phyloP scores from a whole-genome alignment of 1,140 invertebrate species.

The Drosophila baimaii region DNA sequence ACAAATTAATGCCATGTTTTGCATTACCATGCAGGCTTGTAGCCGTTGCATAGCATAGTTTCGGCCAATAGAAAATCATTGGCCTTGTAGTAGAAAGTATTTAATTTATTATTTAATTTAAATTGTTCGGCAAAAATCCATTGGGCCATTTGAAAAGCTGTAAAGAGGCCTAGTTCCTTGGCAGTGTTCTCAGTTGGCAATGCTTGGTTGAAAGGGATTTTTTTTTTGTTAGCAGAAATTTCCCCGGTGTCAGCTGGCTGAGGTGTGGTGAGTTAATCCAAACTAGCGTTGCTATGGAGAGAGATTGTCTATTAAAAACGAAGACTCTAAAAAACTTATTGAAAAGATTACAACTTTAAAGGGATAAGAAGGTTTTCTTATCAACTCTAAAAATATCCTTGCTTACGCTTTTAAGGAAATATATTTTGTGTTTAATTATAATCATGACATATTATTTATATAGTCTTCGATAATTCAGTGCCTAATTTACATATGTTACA shows the following conservation, averaged over 20 bases:
- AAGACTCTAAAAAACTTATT: background rate
- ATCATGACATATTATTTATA: too few species aligned
- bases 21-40: background rate
- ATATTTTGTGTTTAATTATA: too few species aligned
- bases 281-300: slow-evolving; percentile 1
- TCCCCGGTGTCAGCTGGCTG: background rate
- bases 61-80: background rate
- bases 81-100: background rate
- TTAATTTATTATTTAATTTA: slow-evolving; percentile 4
- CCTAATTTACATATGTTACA: too few species aligned
- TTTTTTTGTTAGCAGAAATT: slow-evolving; percentile 10
- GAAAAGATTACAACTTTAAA: too few species aligned
- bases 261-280: slow-evolving; percentile 19
- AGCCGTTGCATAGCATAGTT: background rate
- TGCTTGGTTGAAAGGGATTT: slow-evolving; percentile 23
- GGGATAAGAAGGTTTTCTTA: too few species aligned
- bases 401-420: too few species aligned
- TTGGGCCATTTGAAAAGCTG: too few species aligned
- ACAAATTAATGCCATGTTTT: slow-evolving; percentile 6
- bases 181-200: background rate
- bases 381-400: too few species aligned
- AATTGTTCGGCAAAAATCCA: too few species aligned
- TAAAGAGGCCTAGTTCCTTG: background rate
- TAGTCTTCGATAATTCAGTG: too few species aligned
- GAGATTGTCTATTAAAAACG: background rate